Percentiles rank a stretch among this genome's conserved stretches.
Evolutionary conservation across 2,888 invertebrate genomes (phyloP).

Genomic region (Gandaritis pyraliata): DNA sequence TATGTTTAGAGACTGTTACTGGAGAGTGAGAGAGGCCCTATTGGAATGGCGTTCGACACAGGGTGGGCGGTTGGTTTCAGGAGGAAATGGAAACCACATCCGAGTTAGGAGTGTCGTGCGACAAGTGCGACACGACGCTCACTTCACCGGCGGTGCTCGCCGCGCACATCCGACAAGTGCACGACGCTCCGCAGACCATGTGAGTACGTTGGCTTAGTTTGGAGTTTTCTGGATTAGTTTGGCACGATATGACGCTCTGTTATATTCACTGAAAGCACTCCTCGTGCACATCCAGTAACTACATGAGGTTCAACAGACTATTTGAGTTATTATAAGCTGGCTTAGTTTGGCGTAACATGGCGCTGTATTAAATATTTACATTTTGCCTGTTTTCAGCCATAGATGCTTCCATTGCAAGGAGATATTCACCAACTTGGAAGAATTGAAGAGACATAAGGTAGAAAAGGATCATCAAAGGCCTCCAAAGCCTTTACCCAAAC

Average conservation of each 20-base stretch:
- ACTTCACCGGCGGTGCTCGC: conserved; percentile 16
- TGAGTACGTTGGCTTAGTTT: conserved; percentile 4
- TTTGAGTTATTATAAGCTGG: neutral
- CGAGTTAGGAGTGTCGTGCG: conserved; percentile 18
- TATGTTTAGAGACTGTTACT: no score
- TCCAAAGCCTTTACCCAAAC: conserved; percentile 2
- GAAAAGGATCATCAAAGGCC: conserved; percentile 22
- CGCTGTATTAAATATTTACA: neutral
- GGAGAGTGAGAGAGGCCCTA: no score
- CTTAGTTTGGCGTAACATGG: neutral
- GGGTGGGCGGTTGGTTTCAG: conserved; percentile 17
- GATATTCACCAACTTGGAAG: conserved; percentile 23
- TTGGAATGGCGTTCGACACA: no score
- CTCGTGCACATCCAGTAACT: neutral
- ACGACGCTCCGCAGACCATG: conserved; percentile 20
- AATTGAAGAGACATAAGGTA: conserved; percentile 29
- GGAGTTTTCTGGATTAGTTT: no score
- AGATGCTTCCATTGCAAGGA: conserved; percentile 31
- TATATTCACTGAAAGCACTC: neutral
- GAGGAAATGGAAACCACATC: conserved; percentile 13
- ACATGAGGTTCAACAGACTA: neutral
- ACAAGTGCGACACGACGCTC: conserved; percentile 14
- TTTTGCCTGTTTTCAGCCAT: conserved; percentile 20
- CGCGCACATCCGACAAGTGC: conserved; percentile 17
- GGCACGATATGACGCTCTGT: no score